phyloP scores from a whole-genome alignment of 2,113 vertebrate genomes.

The Aepyceros melampus region DNA sequence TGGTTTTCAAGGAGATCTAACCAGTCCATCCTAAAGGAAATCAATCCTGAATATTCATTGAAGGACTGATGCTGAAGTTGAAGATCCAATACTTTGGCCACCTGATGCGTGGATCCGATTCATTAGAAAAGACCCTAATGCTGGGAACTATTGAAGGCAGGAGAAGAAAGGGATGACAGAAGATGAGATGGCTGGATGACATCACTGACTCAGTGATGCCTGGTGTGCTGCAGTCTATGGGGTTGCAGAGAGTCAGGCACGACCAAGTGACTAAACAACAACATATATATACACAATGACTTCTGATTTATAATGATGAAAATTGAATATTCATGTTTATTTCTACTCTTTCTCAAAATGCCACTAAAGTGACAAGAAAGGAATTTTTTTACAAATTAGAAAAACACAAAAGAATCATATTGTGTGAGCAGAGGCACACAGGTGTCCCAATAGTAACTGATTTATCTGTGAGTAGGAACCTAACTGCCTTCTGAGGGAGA shows the following conservation, averaged over 20 bases:
- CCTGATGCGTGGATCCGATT: rapidly evolving
- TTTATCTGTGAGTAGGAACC: not conserved
- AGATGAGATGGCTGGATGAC: not conserved
- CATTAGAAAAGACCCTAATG: not conserved
- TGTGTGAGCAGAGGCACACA: not conserved
- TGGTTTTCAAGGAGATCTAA: not conserved
- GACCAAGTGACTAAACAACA: not conserved
- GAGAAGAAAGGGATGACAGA: not conserved
- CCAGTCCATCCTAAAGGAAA: not conserved
- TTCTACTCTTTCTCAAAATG: not conserved
- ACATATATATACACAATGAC: not conserved
- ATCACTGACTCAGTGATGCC: not conserved
- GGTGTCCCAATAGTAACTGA: not conserved
- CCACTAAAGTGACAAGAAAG: not conserved
- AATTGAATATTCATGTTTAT: not conserved
- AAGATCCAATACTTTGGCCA: not conserved
- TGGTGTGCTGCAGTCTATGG: not conserved
- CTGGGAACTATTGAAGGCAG: not conserved
- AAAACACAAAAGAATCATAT: not conserved
- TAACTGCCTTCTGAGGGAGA: not conserved
- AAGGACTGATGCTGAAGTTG: not conserved
- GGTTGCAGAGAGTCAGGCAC: not conserved
- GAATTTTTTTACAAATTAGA: not conserved
- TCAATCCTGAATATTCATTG: not conserved
- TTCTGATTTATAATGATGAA: not conserved